These are phyloP conservation scores for Aegithalos caudatus DNA, from an alignment of 2,113 vertebrate genomes.

Conservation along the genomic window DNA sequence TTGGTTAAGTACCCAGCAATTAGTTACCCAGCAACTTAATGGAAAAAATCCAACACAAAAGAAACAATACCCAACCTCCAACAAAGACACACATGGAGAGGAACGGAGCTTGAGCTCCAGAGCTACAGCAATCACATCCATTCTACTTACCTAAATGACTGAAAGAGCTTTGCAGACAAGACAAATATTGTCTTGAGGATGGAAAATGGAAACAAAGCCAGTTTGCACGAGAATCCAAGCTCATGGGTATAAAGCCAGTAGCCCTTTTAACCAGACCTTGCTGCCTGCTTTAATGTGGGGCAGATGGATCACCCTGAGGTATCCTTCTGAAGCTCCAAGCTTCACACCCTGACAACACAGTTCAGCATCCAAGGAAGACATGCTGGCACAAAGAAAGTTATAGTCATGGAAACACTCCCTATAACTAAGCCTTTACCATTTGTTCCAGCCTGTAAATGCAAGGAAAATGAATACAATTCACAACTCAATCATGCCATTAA, in stretches of 20 bases:
- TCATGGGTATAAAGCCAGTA: neutral
- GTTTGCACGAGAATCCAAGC: neutral
- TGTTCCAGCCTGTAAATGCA: constrained; percentile 30
- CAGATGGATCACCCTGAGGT: neutral
- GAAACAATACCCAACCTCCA: too few relatives aligned
- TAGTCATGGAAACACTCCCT: neutral
- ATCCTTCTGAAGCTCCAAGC: neutral
- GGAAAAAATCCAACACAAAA: too few relatives aligned
- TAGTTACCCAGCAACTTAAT: too few relatives aligned
- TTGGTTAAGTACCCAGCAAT: too few relatives aligned
- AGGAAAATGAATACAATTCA: constrained; percentile 41
- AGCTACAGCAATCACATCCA: neutral
- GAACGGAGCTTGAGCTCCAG: neutral
- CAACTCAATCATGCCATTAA: constrained; percentile 26
- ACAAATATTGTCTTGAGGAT: neutral
- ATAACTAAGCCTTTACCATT: constrained; percentile 25
- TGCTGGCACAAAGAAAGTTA: neutral
- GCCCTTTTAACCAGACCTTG: neutral
- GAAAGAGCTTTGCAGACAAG: neutral
- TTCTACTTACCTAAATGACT: neutral
- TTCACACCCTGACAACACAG: neutral
- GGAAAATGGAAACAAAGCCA: neutral
- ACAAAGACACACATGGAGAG: neutral
- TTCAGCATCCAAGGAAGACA: neutral
- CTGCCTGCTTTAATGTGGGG: neutral